Percentiles rank a stretch among this genome's conserved stretches.
These are phyloP conservation scores for Suillia variegata DNA, from an alignment of 2,888 invertebrate species.

Conservation along the genomic window DNA sequence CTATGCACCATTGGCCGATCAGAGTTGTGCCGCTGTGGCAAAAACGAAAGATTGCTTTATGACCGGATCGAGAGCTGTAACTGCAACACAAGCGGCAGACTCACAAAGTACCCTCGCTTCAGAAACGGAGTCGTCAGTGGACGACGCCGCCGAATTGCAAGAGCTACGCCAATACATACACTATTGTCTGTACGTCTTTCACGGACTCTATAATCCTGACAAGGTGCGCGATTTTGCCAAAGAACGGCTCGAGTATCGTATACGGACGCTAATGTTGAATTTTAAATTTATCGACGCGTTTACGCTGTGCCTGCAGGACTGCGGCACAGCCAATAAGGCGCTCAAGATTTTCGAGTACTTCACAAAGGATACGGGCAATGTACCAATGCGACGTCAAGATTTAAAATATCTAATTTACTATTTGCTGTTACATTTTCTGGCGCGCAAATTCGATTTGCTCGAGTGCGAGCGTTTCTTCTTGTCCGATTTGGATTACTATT, in stretches of 20 bases:
- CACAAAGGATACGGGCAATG: constrained; percentile 61
- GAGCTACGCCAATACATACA: constrained; percentile 58
- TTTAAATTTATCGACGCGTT: constrained; percentile 61
- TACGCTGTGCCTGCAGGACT: constrained; percentile 53
- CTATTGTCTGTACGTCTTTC: constrained; percentile 61
- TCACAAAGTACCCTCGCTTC: constrained; percentile 28
- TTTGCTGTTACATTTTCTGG: constrained; percentile 57
- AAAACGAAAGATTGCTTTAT: not conserved
- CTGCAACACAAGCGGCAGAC: constrained; percentile 17
- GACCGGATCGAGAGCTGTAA: too few relatives aligned
- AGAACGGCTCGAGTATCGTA: constrained; percentile 56
- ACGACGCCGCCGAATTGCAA: constrained; percentile 31
- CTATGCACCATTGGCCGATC: constrained; percentile 46
- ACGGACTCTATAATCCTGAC: constrained; percentile 60
- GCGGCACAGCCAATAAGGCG: constrained; percentile 49
- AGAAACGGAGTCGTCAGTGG: not conserved
- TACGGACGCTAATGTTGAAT: constrained; percentile 59
- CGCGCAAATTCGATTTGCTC: constrained; percentile 52
- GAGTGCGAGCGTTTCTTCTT: constrained; percentile 60
- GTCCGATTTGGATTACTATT: constrained; percentile 59
- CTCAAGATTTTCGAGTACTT: constrained; percentile 61
- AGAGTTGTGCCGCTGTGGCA: constrained; percentile 16
- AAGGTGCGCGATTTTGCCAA: constrained; percentile 53
- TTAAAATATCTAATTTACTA: constrained; percentile 60
- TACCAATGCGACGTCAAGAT: constrained; percentile 58